A percentile compares a stretch with the other conserved stretches of the same genome.
Evolutionary conservation across 2,113 vertebrate genomes (phyloP).

Genomic region (Maccullochella peelii): DNA sequence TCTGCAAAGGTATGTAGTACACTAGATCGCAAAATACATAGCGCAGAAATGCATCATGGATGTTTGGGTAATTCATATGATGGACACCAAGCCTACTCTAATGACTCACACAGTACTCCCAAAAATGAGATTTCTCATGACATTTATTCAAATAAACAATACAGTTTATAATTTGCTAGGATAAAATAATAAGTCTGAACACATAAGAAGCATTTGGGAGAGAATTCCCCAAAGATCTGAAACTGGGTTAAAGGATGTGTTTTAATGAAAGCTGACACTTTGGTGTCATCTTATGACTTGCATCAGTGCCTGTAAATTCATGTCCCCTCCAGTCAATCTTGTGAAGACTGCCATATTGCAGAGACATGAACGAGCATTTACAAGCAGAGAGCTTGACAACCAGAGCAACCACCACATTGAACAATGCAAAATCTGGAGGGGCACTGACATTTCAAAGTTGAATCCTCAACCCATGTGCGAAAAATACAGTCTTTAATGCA

Average conservation of each 20-base stretch:
- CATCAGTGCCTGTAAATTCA: constrained; percentile 71
- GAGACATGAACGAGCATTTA: constrained; percentile 72
- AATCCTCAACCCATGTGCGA: constrained; percentile 65
- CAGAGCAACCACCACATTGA: constrained; percentile 69
- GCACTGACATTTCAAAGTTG: constrained; percentile 70
- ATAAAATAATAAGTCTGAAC: constrained; percentile 82
- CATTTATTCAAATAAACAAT: constrained; percentile 87
- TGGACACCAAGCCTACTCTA: constrained; percentile 71
- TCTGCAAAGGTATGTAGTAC: constrained; percentile 62
- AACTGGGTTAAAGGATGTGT: constrained; percentile 73
- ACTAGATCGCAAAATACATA: constrained; percentile 52
- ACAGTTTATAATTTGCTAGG: constrained; percentile 82
- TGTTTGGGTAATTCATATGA: constrained; percentile 64
- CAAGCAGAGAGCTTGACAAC: constrained; percentile 74
- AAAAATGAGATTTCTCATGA: constrained; percentile 82
- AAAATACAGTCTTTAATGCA: constrained; percentile 69
- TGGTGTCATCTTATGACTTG: constrained; percentile 73
- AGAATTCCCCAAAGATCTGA: constrained; percentile 71
- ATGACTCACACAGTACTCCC: constrained; percentile 82
- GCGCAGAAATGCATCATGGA: constrained; percentile 61
- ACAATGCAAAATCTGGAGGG: constrained; percentile 73
- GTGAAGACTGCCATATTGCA: constrained; percentile 65
- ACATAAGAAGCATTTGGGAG: constrained; percentile 79
- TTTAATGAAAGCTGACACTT: constrained; percentile 76
- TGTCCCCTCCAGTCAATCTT: constrained; percentile 63